Evolutionary conservation across 2,797 vertebrate species (phyloP).

Genomic region (Hozukius guyotensis): DNA sequence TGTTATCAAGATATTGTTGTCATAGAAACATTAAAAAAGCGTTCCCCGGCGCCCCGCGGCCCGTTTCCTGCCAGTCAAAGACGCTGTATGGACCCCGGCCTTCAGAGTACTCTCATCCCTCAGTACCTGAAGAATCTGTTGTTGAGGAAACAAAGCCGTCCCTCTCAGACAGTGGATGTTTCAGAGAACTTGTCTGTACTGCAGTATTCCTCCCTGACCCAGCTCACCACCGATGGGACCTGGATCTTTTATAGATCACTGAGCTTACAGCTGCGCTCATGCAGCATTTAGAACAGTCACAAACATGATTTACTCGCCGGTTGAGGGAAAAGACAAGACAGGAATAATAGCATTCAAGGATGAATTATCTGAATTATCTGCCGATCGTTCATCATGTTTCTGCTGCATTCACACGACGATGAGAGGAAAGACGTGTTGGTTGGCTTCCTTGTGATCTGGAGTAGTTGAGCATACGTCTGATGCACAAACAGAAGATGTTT

Average conservation of each 20-base stretch:
- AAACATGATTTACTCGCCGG: conserved; percentile 15
- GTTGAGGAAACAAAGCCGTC: conserved; percentile 13
- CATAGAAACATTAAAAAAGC: no score
- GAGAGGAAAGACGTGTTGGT: neutral
- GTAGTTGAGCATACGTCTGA: no score
- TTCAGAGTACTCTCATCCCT: neutral
- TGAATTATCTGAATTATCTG: neutral
- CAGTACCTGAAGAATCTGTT: neutral
- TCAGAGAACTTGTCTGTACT: conserved; percentile 31
- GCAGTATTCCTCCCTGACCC: conserved; percentile 39
- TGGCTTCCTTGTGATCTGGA: neutral
- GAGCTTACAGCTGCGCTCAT: conserved; percentile 41
- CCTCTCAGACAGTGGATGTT: conserved; percentile 28
- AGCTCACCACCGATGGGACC: conserved; percentile 42
- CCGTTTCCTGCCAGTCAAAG: no score
- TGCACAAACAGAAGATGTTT: neutral
- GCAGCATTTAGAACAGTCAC: conserved; percentile 15
- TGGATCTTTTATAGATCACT: conserved; percentile 41
- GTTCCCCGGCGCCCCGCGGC: no score
- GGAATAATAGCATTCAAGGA: neutral
- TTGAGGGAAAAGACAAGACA: neutral
- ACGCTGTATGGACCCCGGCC: no score
- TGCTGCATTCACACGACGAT: neutral
- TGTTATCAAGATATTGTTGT: no score
- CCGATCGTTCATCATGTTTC: neutral